Evolutionary conservation across 2,888 invertebrate genomes (phyloP), one percentile per base, ranked within the genome.

Genomic region (Lumbricus terrestris): DNA sequence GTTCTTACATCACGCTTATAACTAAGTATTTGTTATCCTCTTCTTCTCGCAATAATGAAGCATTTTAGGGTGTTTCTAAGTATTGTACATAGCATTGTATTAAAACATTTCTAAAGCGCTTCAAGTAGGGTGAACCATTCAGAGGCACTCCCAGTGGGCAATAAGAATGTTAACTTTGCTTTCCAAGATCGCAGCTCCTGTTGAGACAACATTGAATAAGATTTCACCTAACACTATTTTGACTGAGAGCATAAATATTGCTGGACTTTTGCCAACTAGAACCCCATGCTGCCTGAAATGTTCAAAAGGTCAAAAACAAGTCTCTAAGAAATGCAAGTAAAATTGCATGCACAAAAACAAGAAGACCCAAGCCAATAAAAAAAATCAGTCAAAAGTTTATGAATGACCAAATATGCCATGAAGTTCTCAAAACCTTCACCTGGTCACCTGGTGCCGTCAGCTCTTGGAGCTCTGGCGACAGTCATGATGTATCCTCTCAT

Each of bases 361-460:
- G 18, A 8, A 5, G 85, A 1, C 29, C 37, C 33, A 85, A n/a
- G 88, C 35, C 23, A 40, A 38, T 42, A 2, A 88, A 15, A 29
- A 40, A 89, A 37, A 18, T 29, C 5, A 38, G 29, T 89, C 29
- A 69, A 69, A 69, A 69, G 29, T 42, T 38, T 20, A 40, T 38
- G 23, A 33, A 42, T 16, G 34, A 89, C 29, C 38, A 89, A 38
- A 34, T 89, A 5, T 13, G 23, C 16, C 69, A 35, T 13, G 0
- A 34, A 82, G 6, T 38, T 33, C 15, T 69, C n/a, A 1, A 90
- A 38, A 40, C 85, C 88, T 54, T 91, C n/a, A n/a, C n/a, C n/a
- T n/a, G n/a, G n/a, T n/a, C n/a, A n/a, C n/a, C n/a, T n/a, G n/a
- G n/a, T n/a, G n/a, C n/a, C n/a, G n/a, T n/a, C n/a, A n/a, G n/a